Percentiles rank a stretch among this genome's conserved stretches.
These are phyloP conservation scores for Clivina fossor DNA, from an alignment of 2,888 invertebrate species.

Conservation along the genomic window DNA sequence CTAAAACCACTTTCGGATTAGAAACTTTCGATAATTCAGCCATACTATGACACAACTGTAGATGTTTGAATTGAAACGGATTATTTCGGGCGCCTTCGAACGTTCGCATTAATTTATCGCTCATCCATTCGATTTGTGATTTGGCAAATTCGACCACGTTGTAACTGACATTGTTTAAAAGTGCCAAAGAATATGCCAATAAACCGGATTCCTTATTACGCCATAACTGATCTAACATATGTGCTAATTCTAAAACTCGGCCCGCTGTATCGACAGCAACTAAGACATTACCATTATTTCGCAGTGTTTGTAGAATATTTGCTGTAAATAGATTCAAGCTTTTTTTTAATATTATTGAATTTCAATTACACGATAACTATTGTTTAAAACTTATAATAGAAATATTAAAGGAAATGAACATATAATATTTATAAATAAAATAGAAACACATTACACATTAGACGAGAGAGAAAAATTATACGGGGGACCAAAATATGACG, in stretches of 20 bases:
- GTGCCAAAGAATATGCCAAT: slow-evolving; percentile 88
- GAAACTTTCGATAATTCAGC: slow-evolving; percentile 83
- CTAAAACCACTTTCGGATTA: slow-evolving; percentile 92
- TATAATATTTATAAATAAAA: slow-evolving; percentile 2
- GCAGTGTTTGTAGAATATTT: slow-evolving; percentile 88
- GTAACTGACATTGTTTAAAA: slow-evolving; percentile 95
- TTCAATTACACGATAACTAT: background rate
- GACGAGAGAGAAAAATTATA: no score
- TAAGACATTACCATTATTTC: slow-evolving; percentile 93
- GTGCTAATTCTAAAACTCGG: slow-evolving; percentile 91
- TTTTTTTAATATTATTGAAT: background rate
- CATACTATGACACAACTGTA: slow-evolving; percentile 92
- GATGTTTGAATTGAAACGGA: slow-evolving; percentile 92
- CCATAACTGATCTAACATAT: slow-evolving; percentile 95
- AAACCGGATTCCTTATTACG: slow-evolving; percentile 94
- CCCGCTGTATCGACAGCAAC: slow-evolving; percentile 97
- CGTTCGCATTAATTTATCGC: slow-evolving; percentile 92
- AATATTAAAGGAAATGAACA: background rate
- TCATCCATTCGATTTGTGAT: slow-evolving; percentile 99
- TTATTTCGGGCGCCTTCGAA: slow-evolving; percentile 90
- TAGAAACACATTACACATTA: no score
- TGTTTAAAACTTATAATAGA: background rate
- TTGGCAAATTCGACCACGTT: slow-evolving; percentile 99
- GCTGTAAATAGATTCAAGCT: slow-evolving; percentile 66
- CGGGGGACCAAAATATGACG: no score